Percentiles rank a stretch among this genome's conserved stretches.
These are phyloP conservation scores for Sycophaga agraensis DNA, from an alignment of 1,140 invertebrate species.

Conservation along the genomic window DNA sequence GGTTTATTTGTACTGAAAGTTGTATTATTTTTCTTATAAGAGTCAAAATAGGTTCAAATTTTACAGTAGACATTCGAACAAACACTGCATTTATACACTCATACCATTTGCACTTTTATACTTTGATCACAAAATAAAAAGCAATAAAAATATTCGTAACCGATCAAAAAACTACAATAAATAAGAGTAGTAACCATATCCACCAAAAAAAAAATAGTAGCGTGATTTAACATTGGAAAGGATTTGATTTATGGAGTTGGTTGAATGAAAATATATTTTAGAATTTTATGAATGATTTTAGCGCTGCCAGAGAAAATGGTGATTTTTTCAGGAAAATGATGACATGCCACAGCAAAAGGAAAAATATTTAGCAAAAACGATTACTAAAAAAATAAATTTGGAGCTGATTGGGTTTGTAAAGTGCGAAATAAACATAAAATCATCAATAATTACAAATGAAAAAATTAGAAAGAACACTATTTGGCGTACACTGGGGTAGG, in stretches of 20 bases:
- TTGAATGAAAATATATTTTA: background rate
- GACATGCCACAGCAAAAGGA: conserved; percentile 5
- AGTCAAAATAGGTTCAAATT: background rate
- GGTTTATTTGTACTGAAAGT: no score
- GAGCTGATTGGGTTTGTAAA: no score
- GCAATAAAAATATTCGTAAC: conserved; percentile 12
- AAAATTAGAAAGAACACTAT: background rate
- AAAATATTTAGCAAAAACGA: no score
- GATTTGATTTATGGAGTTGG: background rate
- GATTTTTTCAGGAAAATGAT: background rate
- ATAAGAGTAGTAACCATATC: conserved; percentile 26
- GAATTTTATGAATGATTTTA: background rate
- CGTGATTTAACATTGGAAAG: background rate
- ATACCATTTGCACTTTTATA: conserved; percentile 10
- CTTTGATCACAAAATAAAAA: conserved; percentile 21
- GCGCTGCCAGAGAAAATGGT: background rate
- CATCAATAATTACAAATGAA: background rate
- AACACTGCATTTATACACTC: conserved; percentile 18
- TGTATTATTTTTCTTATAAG: no score
- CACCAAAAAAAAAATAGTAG: conserved; percentile 23
- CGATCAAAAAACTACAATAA: conserved; percentile 20
- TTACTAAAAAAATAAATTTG: background rate
- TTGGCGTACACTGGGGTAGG: no score
- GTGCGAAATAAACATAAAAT: conserved; percentile 2
- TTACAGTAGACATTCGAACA: conserved; percentile 18